phyloP scores from a whole-genome alignment of 2,888 invertebrate genomes.

The Parthenolecanium corni region DNA sequence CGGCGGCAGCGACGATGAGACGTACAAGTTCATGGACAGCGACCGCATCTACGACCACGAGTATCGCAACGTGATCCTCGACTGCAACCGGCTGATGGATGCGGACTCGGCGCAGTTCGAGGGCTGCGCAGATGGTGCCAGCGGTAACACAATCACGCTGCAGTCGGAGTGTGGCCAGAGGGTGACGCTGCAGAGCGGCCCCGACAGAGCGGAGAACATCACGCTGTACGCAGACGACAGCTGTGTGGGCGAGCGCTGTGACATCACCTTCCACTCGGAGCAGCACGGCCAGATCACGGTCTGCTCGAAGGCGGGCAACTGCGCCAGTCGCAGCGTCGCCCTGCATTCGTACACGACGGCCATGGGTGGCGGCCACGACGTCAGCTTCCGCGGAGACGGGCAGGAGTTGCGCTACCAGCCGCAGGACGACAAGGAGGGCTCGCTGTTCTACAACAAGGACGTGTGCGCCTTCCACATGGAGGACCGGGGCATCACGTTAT shows the following conservation, averaged over 20 bases:
- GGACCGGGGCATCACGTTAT: constrained; percentile 13
- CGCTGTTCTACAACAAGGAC: constrained; percentile 14
- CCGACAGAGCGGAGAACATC: background rate
- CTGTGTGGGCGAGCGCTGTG: background rate
- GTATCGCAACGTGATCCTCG: constrained; percentile 11
- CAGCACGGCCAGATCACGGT: background rate
- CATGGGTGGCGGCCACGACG: constrained; percentile 1
- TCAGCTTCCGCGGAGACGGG: background rate
- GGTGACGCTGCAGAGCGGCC: constrained; percentile 5
- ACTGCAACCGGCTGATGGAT: constrained; percentile 7
- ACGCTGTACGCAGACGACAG: constrained; percentile 22
- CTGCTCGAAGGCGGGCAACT: background rate
- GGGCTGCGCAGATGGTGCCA: background rate
- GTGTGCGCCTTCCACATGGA: constrained; percentile 18
- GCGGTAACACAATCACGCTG: background rate
- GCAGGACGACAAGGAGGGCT: background rate
- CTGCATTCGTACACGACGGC: background rate
- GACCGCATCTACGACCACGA: constrained; percentile 18
- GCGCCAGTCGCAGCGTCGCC: background rate
- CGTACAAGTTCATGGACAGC: constrained; percentile 14
- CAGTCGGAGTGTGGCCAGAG: background rate
- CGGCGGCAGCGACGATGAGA: constrained; percentile 7
- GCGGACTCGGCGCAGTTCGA: constrained; percentile 4
- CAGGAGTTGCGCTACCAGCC: background rate
- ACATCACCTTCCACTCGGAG: constrained; percentile 17